A percentile compares a stretch with the other conserved stretches of the same genome.
phyloP scores from a whole-genome alignment of 1,140 invertebrate genomes.

The Ceratosolen solmsi region DNA sequence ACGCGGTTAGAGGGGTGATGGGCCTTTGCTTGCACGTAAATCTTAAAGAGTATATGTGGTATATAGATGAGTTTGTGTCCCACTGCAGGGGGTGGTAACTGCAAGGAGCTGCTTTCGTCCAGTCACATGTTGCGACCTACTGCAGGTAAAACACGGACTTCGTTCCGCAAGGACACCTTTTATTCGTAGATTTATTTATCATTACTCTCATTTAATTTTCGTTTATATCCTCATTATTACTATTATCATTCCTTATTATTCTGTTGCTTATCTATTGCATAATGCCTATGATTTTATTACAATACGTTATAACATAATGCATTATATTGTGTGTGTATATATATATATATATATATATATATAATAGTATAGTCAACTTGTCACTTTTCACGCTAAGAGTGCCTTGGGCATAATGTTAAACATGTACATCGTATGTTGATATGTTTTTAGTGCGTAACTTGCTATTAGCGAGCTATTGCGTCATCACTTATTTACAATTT shows the following conservation, averaged over 20 bases:
- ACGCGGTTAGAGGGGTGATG: too few species aligned
- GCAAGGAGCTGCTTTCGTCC: constrained; percentile 73
- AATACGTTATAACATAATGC: background rate
- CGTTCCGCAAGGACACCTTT: constrained; percentile 38
- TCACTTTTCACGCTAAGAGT: background rate
- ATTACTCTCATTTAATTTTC: constrained; percentile 62
- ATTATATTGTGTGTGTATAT: too few species aligned
- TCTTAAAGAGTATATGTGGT: constrained; percentile 66
- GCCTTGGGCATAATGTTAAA: background rate
- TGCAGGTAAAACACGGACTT: constrained; percentile 74
- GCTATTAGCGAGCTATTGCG: background rate
- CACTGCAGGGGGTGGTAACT: constrained; percentile 75
- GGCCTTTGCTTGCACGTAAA: constrained; percentile 33
- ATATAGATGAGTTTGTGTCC: constrained; percentile 75
- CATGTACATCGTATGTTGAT: background rate
- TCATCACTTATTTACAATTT: constrained; percentile 35
- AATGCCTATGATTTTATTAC: background rate
- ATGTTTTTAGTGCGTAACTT: background rate
- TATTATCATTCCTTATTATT: constrained; percentile 9
- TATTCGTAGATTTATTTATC: constrained; percentile 68
- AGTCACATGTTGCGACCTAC: constrained; percentile 72
- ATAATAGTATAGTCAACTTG: constrained; percentile 19
- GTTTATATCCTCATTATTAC: constrained; percentile 5
- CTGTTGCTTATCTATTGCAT: constrained; percentile 35
- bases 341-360: too few species aligned